phyloP scores from a whole-genome alignment of 2,888 invertebrate genomes.

The Pachymerium ferrugineum region DNA sequence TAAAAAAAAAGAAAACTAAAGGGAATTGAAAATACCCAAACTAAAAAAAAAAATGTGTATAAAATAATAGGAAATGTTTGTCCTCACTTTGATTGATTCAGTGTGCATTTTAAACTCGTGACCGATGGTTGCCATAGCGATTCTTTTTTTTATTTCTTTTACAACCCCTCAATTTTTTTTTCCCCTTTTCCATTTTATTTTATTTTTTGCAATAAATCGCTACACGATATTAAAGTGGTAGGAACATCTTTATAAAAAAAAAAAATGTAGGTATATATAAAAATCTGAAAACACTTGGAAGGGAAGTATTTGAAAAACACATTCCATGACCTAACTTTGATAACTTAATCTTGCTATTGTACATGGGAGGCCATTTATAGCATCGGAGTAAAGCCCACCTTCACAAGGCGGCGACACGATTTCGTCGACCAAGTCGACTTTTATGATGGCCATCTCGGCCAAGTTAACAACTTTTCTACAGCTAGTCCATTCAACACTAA shows the following conservation, averaged over 20 bases:
- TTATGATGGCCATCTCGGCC: not conserved
- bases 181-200: not conserved
- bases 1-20: not conserved
- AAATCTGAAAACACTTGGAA: not conserved
- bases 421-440: conserved; percentile 9
- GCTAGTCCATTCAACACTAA: not conserved
- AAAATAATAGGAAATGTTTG: not conserved
- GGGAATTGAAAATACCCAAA: no score
- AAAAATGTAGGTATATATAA: not conserved
- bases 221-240: not conserved
- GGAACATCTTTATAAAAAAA: not conserved
- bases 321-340: not conserved
- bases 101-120: not conserved
- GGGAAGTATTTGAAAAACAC: not conserved
- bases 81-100: not conserved
- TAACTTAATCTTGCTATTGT: conserved; percentile 9
- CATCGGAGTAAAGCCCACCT: conserved; percentile 22
- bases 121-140: not conserved
- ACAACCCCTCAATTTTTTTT: conserved; percentile 10
- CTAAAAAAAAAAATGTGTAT: no score
- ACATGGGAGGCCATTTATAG: not conserved
- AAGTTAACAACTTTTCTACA: conserved; percentile 16
- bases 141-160: not conserved
- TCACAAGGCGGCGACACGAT: not conserved
- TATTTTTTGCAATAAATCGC: not conserved